Conservation (phyloP, 2,113 vertebrate species). For the Serilophus lunatus region DNA sequence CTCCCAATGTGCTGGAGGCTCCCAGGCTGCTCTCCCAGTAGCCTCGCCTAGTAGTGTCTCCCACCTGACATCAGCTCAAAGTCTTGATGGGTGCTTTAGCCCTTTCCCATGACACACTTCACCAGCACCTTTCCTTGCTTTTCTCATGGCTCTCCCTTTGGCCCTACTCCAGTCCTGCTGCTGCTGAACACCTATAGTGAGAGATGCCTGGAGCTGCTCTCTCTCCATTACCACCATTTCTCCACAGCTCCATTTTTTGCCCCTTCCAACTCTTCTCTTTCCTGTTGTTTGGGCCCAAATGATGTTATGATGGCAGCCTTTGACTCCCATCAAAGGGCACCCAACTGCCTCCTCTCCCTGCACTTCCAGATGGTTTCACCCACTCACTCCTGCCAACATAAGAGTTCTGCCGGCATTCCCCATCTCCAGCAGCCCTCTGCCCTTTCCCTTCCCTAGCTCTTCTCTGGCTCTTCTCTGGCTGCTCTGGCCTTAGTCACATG, state of each 20-base stretch:
- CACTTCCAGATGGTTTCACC: neutral
- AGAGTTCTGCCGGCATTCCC: neutral
- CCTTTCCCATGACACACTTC: neutral
- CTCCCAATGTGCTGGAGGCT: neutral
- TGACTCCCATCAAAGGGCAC: neutral
- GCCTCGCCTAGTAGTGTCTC: neutral
- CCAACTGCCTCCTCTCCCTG: neutral
- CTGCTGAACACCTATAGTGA: neutral
- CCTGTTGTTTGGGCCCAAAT: neutral
- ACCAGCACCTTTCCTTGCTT: neutral
- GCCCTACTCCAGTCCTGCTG: neutral
- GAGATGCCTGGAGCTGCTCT: neutral
- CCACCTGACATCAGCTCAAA: neutral
- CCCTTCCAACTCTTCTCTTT: neutral
- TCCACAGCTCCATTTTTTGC: neutral
- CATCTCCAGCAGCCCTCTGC: neutral
- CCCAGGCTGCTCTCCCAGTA: neutral
- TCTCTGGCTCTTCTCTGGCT: neutral
- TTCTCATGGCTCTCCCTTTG: neutral
- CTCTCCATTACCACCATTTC: neutral
- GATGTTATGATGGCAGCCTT: rapidly evolving
- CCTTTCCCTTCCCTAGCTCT: neutral
- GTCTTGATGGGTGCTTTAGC: rapidly evolving
- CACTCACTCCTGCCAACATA: neutral
- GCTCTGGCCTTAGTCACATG: neutral